Percentiles rank a stretch among this genome's conserved stretches.
Conservation (phyloP, 2,888 invertebrate species). For the Aelia acuminata region DNA sequence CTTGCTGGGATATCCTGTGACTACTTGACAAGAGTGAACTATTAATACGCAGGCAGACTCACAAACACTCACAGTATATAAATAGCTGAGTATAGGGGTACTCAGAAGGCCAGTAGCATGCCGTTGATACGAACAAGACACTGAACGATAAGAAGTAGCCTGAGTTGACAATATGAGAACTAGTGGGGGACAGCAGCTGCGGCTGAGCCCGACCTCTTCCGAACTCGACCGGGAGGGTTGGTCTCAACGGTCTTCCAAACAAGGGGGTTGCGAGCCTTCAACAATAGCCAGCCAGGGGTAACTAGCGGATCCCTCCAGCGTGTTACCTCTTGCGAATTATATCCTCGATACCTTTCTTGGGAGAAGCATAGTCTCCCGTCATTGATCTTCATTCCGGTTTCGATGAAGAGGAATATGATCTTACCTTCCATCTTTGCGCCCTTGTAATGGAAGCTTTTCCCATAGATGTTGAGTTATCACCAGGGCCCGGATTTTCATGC, state of each 20-base stretch:
- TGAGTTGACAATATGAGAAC: conserved; percentile 35
- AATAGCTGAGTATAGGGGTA: neutral
- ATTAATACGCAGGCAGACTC: neutral
- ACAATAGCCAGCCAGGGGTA: neutral
- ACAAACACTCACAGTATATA: neutral
- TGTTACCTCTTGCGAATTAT: neutral
- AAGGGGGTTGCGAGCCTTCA: neutral
- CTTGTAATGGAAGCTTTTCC: too few species aligned
- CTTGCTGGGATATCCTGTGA: neutral
- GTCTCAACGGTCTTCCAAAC: neutral
- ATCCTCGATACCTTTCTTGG: neutral
- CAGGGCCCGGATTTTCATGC: too few species aligned
- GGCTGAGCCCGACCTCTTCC: neutral
- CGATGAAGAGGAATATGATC: too few species aligned
- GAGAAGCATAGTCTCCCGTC: too few species aligned
- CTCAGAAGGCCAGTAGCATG: neutral
- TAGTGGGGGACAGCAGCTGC: conserved; percentile 34
- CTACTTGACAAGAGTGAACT: neutral
- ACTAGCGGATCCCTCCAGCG: neutral
- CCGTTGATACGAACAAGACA: neutral
- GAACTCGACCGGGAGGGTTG: neutral
- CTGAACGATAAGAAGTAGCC: conserved; percentile 25
- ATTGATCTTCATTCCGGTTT: neutral
- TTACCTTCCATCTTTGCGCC: too few species aligned
- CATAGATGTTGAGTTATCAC: too few species aligned